phyloP scores from a whole-genome alignment of 2,888 invertebrate species.

The Thymelicus sylvestris region DNA sequence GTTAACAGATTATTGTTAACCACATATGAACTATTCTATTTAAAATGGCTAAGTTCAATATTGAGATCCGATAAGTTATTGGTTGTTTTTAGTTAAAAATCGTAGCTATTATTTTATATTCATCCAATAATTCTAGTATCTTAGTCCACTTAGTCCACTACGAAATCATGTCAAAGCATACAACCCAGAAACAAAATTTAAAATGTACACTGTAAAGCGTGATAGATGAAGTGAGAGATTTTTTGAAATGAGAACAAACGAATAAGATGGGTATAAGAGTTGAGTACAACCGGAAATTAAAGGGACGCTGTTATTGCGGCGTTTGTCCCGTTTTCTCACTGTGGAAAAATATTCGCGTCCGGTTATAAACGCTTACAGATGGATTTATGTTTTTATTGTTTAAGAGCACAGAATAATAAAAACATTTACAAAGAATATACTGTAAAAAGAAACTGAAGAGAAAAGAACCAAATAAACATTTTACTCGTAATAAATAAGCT shows the following conservation, averaged over 20 bases:
- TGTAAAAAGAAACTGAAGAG: neutral
- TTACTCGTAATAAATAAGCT: too few species aligned
- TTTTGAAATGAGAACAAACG: conserved; percentile 58
- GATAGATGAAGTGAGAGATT: conserved; percentile 9
- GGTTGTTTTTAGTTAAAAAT: too few species aligned
- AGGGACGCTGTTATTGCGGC: conserved; percentile 60
- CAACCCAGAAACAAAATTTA: neutral
- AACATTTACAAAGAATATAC: neutral
- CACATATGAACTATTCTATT: too few species aligned
- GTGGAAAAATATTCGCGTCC: conserved; percentile 55
- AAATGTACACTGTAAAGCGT: conserved; percentile 1
- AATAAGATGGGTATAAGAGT: conserved; percentile 53
- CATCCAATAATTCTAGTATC: too few species aligned
- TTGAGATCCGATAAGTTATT: too few species aligned
- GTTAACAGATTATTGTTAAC: too few species aligned
- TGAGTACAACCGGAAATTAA: conserved; percentile 71
- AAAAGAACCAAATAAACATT: too few species aligned
- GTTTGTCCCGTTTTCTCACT: conserved; percentile 50
- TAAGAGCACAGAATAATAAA: neutral
- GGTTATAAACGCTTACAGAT: conserved; percentile 34
- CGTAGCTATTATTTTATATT: too few species aligned
- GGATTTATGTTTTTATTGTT: conserved; percentile 33
- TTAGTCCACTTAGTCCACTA: too few species aligned
- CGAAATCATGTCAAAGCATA: too few species aligned
- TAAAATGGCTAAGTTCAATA: too few species aligned